A percentile compares a stretch with the other conserved stretches of the same genome.
phyloP scores from a whole-genome alignment of 2,113 vertebrate genomes.

The Phasianus colchicus region DNA sequence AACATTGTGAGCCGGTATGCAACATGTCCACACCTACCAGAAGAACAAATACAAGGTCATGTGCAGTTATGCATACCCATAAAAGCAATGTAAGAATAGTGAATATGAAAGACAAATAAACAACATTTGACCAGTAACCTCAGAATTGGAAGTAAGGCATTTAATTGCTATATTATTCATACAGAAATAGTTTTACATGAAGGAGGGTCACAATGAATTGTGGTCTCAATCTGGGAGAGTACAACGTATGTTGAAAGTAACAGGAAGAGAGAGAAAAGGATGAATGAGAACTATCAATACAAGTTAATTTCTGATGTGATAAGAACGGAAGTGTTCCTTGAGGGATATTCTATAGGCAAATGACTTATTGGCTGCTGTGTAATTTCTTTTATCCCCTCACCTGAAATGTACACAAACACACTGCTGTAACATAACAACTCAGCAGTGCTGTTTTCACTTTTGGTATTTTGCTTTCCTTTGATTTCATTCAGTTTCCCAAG shows the following conservation, averaged over 20 bases:
- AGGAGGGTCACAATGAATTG: background rate
- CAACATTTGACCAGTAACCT: background rate
- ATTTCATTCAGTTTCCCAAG: background rate
- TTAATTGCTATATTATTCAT: background rate
- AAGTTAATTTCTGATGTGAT: background rate
- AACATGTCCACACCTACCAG: constrained; percentile 6
- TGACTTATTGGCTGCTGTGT: background rate
- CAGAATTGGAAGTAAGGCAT: background rate
- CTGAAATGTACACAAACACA: background rate
- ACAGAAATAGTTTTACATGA: background rate
- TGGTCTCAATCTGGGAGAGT: background rate
- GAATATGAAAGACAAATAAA: background rate
- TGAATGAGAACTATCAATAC: background rate
- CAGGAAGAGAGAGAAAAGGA: background rate
- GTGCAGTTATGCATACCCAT: background rate
- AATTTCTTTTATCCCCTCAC: background rate
- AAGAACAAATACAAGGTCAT: background rate
- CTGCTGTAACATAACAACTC: background rate
- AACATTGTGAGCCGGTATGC: background rate
- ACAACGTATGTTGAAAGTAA: background rate
- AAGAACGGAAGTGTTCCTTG: background rate
- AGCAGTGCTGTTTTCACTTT: background rate
- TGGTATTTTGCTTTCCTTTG: background rate
- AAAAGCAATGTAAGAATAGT: background rate
- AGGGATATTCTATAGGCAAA: background rate